Evolutionary conservation across 2,888 invertebrate genomes (phyloP), one percentile per base, ranked within the genome.

Genomic region (Platycnemis pennipes): DNA sequence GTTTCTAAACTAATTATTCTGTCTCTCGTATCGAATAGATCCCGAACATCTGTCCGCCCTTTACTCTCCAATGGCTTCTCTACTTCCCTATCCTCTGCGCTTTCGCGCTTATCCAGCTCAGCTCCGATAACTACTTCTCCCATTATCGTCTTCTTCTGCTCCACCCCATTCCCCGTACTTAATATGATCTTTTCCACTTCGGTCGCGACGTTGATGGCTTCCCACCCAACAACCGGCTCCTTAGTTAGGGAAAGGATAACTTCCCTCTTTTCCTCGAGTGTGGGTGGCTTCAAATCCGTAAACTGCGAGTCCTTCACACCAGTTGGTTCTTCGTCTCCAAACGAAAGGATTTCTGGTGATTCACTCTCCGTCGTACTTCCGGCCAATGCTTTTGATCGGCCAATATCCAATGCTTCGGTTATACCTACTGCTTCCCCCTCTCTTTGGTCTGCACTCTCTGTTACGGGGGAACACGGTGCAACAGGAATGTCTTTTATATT

Each of bases 141-240:
- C 37, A 46, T 11, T 87, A 37, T 26, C 16, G 45, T 45, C 46
- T n/a, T n/a, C 22, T 87, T 46, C 42, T 44, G 44, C 7, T 44
- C 45, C 11, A n/a, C 44, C 45, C 26, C 44, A 44, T 63, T 69
- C n/a, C 63, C 63, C 44, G 44, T 16, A 37, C 42, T 44, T 44
- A 26, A 49, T 31, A 31, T 19, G 31, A 63, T 56, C 22, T 63
- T 44, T 69, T 44, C n/a, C n/a, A 44, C 63, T 44, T 63, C 56
- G 22, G 45, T 46, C 5, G 45, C 45, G 5, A 45, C 87, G 45
- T 46, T 44, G 11, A 87, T 45, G 22, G 45, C 87, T 44, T 87
- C 87, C 87, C 45, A 45, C 8, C 87, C 87, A 19, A 87, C 87
- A 44, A 53, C 89, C 56, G 56, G 46, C 8, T 44, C 91, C 26